These are phyloP conservation scores for Pachyrhynchus sulphureomaculatus DNA, from an alignment of 1,140 invertebrate genomes.

Conservation along the genomic window DNA sequence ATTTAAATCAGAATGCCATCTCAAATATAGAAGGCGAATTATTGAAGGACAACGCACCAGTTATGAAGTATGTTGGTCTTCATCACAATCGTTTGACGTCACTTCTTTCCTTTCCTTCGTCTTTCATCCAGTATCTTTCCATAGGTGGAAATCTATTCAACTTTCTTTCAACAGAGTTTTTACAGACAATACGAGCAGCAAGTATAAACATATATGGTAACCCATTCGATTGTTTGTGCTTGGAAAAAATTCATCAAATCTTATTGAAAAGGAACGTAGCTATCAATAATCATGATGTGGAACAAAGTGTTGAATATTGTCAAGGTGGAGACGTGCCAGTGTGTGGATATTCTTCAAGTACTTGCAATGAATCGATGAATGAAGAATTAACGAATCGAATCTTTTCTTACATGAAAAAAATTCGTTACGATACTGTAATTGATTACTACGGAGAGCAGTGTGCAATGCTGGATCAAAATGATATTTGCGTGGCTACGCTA, in stretches of 20 bases:
- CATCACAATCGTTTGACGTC: not conserved
- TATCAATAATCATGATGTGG: no score
- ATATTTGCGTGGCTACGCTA: no score
- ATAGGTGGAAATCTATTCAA: not conserved
- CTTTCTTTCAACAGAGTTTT: not conserved
- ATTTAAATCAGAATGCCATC: not conserved
- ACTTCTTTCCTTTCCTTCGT: not conserved
- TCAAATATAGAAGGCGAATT: not conserved
- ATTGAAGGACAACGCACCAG: not conserved
- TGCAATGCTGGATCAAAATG: no score
- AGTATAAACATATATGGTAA: not conserved
- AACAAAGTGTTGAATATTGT: no score
- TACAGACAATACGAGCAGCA: not conserved
- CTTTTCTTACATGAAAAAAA: no score
- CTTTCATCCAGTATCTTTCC: not conserved
- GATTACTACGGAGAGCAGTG: no score
- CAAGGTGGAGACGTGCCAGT: no score
- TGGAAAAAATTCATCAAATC: not conserved
- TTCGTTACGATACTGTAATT: no score
- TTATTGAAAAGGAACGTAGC: no score
- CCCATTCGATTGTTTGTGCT: not conserved
- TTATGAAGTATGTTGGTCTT: not conserved
- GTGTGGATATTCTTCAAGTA: no score
- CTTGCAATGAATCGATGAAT: no score
- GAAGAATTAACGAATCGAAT: no score